phyloP scores from a whole-genome alignment of 1,140 invertebrate species.

The Holotrichia oblita region DNA sequence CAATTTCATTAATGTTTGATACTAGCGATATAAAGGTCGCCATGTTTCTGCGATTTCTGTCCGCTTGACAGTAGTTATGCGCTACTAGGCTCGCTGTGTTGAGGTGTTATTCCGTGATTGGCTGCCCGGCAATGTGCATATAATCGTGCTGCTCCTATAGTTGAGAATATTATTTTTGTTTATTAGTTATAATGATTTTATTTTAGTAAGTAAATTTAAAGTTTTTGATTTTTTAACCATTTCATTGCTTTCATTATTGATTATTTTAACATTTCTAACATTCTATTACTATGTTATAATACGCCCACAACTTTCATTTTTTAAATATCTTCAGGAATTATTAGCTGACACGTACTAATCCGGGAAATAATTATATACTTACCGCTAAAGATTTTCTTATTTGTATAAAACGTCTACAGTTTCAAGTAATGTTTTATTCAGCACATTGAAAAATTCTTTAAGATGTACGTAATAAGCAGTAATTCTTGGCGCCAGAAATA shows the following conservation, averaged over 20 bases:
- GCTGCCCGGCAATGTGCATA: conserved; percentile 14
- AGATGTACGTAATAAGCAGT: neutral
- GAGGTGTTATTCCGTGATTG: conserved; percentile 30
- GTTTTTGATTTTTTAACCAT: neutral
- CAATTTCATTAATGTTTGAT: conserved; percentile 23
- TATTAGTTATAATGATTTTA: conserved; percentile 26
- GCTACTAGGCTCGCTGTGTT: conserved; percentile 21
- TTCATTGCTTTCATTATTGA: neutral
- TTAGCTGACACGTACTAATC: too few species aligned
- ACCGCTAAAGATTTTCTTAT: neutral
- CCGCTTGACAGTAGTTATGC: conserved; percentile 23
- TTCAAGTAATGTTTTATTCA: neutral
- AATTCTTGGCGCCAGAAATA: neutral
- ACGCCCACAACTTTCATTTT: too few species aligned
- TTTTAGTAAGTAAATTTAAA: conserved; percentile 13
- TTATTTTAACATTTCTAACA: neutral
- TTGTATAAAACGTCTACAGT: neutral
- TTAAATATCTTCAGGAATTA: neutral
- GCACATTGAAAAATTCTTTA: neutral
- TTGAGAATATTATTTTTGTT: conserved; percentile 1
- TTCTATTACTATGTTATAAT: too few species aligned
- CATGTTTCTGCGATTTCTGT: conserved; percentile 31
- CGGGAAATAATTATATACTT: too few species aligned
- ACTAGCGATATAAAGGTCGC: conserved; percentile 26
- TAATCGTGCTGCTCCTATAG: conserved; percentile 1